phyloP scores from a whole-genome alignment of 2,888 invertebrate genomes.

The Cyclophora albipunctata region DNA sequence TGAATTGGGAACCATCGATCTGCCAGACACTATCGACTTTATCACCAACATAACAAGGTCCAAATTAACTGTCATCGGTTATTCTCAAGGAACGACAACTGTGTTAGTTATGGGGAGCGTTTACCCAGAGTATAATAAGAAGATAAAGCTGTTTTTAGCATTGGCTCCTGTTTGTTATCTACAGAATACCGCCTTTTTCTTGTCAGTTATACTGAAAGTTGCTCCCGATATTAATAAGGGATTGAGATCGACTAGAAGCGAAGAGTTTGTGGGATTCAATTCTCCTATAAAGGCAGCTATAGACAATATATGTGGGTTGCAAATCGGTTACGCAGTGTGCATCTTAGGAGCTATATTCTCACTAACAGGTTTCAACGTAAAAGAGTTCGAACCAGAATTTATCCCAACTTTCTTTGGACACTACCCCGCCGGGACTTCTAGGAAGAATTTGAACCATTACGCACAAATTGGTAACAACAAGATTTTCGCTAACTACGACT shows the following conservation, averaged over 20 bases:
- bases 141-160: slow-evolving; percentile 60
- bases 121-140: slow-evolving; percentile 68
- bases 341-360: slow-evolving; percentile 7
- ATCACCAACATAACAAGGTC: slow-evolving; percentile 52
- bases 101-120: slow-evolving; percentile 66
- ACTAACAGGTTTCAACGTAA: slow-evolving; percentile 17
- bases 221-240: slow-evolving; percentile 8
- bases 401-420: slow-evolving; percentile 18
- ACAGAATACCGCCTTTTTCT: slow-evolving; percentile 14
- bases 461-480: slow-evolving; percentile 21
- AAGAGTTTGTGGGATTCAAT: slow-evolving; percentile 10
- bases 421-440: slow-evolving; percentile 26
- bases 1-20: slow-evolving; percentile 80
- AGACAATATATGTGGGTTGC: slow-evolving; percentile 4
- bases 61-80: slow-evolving; percentile 77
- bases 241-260: slow-evolving; percentile 1
- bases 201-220: slow-evolving; percentile 2
- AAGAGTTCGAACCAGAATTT: slow-evolving; percentile 23
- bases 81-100: slow-evolving; percentile 77
- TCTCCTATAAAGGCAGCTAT: slow-evolving; percentile 9
- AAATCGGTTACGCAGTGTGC: slow-evolving; percentile 12
- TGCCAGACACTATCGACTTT: slow-evolving; percentile 75
- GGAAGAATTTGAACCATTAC: slow-evolving; percentile 29
- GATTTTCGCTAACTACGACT: slow-evolving; percentile 24
- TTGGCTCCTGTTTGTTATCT: slow-evolving; percentile 63